These are phyloP conservation scores for Fistularia tabacaria DNA, from an alignment of 2,797 vertebrate genomes.

Conservation along the genomic window DNA sequence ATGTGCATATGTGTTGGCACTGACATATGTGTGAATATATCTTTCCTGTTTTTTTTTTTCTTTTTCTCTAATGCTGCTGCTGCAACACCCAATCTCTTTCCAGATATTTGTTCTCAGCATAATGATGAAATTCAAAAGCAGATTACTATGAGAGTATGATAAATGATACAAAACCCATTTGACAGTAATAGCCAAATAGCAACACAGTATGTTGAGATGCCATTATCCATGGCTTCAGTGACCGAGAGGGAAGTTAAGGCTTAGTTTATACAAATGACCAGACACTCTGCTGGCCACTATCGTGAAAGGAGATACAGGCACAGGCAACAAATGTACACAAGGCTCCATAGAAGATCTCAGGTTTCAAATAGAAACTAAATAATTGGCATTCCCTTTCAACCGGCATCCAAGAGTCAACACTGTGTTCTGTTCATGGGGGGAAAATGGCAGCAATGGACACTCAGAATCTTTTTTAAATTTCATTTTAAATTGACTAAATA, in stretches of 20 bases:
- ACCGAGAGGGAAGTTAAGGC: conserved; percentile 36
- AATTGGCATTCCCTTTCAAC: conserved; percentile 57
- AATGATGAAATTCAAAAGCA: conserved; percentile 28
- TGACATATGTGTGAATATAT: no score
- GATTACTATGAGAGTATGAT: neutral
- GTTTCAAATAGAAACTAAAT: conserved; percentile 61
- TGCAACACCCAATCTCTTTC: conserved; percentile 77
- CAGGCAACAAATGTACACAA: conserved; percentile 42
- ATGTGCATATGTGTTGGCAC: no score
- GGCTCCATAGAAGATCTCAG: conserved; percentile 44
- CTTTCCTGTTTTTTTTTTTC: no score
- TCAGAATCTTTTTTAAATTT: neutral
- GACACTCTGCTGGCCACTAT: conserved; percentile 50
- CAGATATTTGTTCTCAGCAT: conserved; percentile 54
- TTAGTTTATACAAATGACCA: conserved; percentile 46
- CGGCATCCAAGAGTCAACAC: conserved; percentile 61
- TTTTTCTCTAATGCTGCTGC: no score
- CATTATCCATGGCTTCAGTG: conserved; percentile 49
- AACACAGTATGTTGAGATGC: conserved; percentile 34
- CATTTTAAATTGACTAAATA: no score
- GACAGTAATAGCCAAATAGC: conserved; percentile 14
- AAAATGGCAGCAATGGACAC: conserved; percentile 60
- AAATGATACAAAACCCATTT: neutral
- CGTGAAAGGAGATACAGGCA: conserved; percentile 53
- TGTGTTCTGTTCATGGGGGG: conserved; percentile 60